Evolutionary conservation across 2,113 vertebrate genomes (phyloP), one percentile per base, ranked within the genome.

Genomic region (Elgaria multicarinata): DNA sequence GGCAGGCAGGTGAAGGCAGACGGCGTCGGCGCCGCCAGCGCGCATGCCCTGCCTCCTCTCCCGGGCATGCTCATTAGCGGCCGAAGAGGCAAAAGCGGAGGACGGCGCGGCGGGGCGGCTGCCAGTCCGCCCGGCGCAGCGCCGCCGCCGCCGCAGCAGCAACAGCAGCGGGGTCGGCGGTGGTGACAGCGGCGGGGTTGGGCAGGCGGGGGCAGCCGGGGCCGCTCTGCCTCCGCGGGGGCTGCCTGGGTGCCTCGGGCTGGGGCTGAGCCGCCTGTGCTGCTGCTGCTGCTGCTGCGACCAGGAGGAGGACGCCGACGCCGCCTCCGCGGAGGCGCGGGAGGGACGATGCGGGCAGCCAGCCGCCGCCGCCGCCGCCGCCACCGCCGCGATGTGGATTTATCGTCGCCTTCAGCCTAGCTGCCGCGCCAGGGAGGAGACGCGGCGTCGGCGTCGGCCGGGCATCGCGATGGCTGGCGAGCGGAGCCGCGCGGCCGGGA

Each of bases 11-110:
- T 79, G 9, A 72, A 91, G 93, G 93, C 91, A 53, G 16, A 42
- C 44, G 33, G 62, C 83, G 85, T 91, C 78, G 92, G 75, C 18
- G 2, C 1, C n/a, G 64, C 22, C 6, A 90, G 9, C 36, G 94
- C 95, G 95, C 94, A 88, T 95, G 95, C 89, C 91, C 92, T 14
- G n/a, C 55, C 42, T 31, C 78, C 16, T 89, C 93, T 94, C 71
- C 90, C 91, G 92, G 94, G 94, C 95, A 95, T 94, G 95, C 95
- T 93, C 95, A 92, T 93, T 95, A 94, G 79, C 90, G 0, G 89
- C 50, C 31, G 28, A n/a, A 84, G 88, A 79, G 90, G 83, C 81
- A 87, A 89, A 82, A 7, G 69, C 44, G 33, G 31, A 62, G 78
- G 80, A 50, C 84, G 62, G 81, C 72, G 88, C 83, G 72, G 89